These are phyloP conservation scores for Paralichthys olivaceus DNA, from an alignment of 2,113 vertebrate genomes.

Conservation along the genomic window DNA sequence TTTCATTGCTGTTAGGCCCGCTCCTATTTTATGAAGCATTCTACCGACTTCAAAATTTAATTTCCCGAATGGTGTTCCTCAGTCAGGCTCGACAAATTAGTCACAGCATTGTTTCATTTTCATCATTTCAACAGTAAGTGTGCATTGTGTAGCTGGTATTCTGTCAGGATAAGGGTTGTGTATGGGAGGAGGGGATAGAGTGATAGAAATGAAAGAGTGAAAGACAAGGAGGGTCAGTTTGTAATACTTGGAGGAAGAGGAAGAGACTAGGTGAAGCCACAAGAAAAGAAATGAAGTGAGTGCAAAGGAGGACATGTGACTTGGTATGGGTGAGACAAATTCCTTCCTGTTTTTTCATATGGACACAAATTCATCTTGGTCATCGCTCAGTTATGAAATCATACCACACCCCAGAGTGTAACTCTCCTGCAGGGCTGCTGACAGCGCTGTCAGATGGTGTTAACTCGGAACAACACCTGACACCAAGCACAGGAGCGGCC, in stretches of 20 bases:
- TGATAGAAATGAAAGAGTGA: background rate
- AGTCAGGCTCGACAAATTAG: conserved; percentile 36
- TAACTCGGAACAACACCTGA: background rate
- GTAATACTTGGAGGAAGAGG: background rate
- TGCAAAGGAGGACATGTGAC: background rate
- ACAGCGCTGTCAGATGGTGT: background rate
- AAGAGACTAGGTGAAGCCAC: too few relatives aligned
- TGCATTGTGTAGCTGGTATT: background rate
- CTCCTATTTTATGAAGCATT: conserved; percentile 14
- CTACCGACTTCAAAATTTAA: background rate
- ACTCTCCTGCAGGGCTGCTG: background rate
- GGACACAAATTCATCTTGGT: too few relatives aligned
- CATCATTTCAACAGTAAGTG: conserved; percentile 4
- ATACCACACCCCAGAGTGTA: too few relatives aligned
- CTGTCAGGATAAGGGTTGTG: background rate
- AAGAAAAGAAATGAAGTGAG: background rate
- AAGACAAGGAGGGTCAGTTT: background rate
- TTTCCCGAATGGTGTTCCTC: conserved; percentile 34
- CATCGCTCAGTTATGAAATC: too few relatives aligned
- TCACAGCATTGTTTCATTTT: conserved; percentile 6
- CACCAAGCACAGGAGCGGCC: background rate
- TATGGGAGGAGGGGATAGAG: background rate
- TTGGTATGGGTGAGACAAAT: too few relatives aligned
- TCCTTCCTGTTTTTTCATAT: too few relatives aligned
- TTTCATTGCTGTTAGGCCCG: conserved; percentile 1